These are phyloP conservation scores for Lophotriccus pileatus DNA, from an alignment of 2,797 vertebrate species.

Conservation along the genomic window DNA sequence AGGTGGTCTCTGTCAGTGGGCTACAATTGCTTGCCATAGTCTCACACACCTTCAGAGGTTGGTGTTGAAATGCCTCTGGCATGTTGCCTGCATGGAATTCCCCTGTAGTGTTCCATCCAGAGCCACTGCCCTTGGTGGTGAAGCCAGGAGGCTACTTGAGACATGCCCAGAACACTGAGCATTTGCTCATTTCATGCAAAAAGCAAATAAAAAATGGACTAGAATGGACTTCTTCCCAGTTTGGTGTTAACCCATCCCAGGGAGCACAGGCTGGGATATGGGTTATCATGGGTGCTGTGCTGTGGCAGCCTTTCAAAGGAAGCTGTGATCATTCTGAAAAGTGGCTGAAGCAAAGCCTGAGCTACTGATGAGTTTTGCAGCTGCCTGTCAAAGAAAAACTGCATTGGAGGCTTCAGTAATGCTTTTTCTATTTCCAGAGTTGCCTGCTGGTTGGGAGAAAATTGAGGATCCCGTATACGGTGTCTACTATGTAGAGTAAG, in stretches of 20 bases:
- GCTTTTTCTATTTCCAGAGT: slow-evolving; percentile 81
- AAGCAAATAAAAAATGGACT: background rate
- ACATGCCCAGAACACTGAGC: background rate
- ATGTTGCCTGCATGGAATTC: background rate
- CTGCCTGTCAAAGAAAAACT: background rate
- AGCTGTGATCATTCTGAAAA: background rate
- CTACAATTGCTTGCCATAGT: background rate
- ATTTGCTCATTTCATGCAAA: background rate
- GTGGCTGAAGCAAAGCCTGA: background rate
- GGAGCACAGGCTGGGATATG: background rate
- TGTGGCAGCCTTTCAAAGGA: background rate
- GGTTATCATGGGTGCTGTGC: rapidly evolving
- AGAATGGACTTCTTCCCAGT: background rate
- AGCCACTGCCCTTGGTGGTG: background rate
- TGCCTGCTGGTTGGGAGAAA: slow-evolving; percentile 98
- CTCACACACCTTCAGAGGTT: background rate
- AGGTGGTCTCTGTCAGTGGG: background rate
- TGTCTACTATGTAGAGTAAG: slow-evolving; percentile 99
- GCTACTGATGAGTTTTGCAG: background rate
- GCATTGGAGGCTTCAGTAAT: background rate
- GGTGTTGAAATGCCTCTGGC: background rate
- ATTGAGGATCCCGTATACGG: slow-evolving; percentile 98
- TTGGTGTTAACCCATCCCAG: background rate
- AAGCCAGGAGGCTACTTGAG: background rate
- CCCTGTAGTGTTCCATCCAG: background rate